Conservation (phyloP, 2,797 vertebrate species). For the Ispidina lecontei region DNA sequence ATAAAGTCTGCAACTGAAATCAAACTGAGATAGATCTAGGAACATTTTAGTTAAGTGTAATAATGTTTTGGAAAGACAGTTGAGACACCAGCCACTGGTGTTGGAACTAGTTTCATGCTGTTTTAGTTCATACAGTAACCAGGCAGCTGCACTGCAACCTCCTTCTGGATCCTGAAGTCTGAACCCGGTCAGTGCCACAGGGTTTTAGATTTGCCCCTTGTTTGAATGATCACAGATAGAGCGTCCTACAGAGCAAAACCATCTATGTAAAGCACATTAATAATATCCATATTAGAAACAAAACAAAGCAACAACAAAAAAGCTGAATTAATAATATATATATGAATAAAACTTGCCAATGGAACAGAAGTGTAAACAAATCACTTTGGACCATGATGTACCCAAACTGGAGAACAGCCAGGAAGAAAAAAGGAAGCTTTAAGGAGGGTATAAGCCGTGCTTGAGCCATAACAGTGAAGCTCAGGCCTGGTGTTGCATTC, state of each 20-base stretch:
- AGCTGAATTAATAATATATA: not conserved
- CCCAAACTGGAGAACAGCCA: not conserved
- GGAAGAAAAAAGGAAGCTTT: not conserved
- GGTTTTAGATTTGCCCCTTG: not conserved
- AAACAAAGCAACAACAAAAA: no score
- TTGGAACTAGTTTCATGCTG: not conserved
- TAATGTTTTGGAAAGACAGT: not conserved
- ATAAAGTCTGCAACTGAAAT: not conserved
- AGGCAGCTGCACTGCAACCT: not conserved
- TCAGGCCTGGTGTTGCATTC: not conserved
- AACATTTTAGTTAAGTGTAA: not conserved
- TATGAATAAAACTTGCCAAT: not conserved
- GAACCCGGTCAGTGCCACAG: not conserved
- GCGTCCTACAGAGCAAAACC: not conserved
- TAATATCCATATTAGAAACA: not conserved
- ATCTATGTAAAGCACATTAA: not conserved
- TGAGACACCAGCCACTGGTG: not conserved
- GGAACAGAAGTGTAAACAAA: not conserved
- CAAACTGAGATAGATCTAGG: not conserved
- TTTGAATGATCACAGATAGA: not conserved
- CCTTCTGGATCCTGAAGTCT: not conserved
- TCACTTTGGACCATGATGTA: not conserved
- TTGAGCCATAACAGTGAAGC: not conserved
- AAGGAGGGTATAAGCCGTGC: not conserved
- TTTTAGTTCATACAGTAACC: not conserved